Percentiles rank a stretch among this genome's conserved stretches.
Conservation (phyloP, 1,140 invertebrate genomes). For the Batillaria attramentaria region DNA sequence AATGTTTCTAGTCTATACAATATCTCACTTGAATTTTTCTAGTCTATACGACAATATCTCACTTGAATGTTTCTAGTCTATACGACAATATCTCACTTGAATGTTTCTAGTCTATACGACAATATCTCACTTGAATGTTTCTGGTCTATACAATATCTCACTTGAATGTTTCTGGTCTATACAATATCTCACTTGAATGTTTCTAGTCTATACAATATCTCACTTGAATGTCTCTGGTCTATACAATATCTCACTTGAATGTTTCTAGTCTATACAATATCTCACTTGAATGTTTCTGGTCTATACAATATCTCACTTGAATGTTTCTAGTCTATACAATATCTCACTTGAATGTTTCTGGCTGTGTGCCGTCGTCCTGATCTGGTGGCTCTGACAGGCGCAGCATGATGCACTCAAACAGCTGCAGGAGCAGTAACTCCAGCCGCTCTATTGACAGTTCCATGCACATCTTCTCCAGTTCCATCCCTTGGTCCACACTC, state of each 20-base stretch:
- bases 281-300: neutral
- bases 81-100: neutral
- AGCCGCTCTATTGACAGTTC: conserved; percentile 38
- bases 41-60: neutral
- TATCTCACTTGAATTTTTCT: neutral
- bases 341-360: conserved; percentile 11
- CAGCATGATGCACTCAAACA: conserved; percentile 55
- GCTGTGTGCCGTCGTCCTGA: conserved; percentile 33
- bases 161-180: neutral
- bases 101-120: neutral
- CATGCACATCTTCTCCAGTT: conserved; percentile 23
- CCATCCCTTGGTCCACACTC: conserved; percentile 31
- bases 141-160: neutral
- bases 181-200: neutral
- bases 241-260: neutral
- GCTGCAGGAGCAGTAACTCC: conserved; percentile 37
- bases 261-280: neutral
- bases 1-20: neutral
- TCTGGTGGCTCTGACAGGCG: conserved; percentile 42
- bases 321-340: neutral
- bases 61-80: too few relatives aligned
- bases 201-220: too few relatives aligned
- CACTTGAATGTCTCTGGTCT: too few relatives aligned
- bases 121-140: neutral
- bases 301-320: neutral